Evolutionary conservation across 2,113 vertebrate species (phyloP).

Genomic region (Sapayoa aenigma): DNA sequence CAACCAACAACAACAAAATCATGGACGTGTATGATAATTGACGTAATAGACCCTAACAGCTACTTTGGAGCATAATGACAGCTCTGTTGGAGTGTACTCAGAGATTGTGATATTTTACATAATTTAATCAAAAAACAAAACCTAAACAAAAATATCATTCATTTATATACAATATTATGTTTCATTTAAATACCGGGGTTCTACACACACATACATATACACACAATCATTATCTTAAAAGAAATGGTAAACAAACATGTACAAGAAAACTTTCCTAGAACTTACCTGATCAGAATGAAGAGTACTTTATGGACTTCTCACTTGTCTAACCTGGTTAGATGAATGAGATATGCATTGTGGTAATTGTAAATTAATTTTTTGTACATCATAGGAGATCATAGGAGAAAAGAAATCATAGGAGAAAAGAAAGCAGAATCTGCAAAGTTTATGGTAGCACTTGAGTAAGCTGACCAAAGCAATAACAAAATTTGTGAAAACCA

Average conservation of each 20-base stretch:
- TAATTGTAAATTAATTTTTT: background rate
- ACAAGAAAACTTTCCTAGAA: background rate
- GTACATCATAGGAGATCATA: background rate
- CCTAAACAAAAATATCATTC: background rate
- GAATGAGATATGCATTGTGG: background rate
- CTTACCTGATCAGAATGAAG: background rate
- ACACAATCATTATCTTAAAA: background rate
- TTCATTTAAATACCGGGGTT: background rate
- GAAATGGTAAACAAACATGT: background rate
- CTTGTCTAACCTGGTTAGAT: background rate
- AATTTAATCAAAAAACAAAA: background rate
- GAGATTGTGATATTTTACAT: background rate
- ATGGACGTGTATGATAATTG: slow-evolving; percentile 34
- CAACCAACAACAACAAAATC: background rate
- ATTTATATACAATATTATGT: background rate
- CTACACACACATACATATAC: background rate
- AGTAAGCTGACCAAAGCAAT: background rate
- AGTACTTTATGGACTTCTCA: background rate
- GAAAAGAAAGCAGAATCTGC: background rate
- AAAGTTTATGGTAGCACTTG: background rate
- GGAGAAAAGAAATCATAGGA: background rate
- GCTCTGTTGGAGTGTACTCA: slow-evolving; percentile 4
- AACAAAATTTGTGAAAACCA: background rate
- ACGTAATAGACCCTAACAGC: slow-evolving; percentile 37
- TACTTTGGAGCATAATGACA: slow-evolving; percentile 44